Percentiles rank a stretch among this genome's conserved stretches.
phyloP scores from a whole-genome alignment of 2,113 vertebrate species.

The Lethenteron camtschaticum region DNA sequence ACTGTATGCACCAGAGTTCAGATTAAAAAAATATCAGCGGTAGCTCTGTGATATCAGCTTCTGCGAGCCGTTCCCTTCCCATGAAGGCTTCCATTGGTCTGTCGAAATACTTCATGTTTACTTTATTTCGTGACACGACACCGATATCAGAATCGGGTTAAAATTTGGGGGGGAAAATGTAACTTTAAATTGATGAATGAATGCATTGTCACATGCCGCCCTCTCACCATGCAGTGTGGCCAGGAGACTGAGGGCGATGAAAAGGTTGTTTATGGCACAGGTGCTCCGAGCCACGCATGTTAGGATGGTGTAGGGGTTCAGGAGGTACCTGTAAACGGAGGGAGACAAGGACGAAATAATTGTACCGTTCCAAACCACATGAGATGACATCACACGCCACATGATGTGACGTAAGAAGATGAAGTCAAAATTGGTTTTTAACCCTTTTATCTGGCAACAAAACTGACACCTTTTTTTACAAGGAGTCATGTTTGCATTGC shows the following conservation, averaged over 20 bases:
- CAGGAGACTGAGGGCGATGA: conserved; percentile 70
- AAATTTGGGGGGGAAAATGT: conserved; percentile 12
- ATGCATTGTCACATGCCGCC: no score
- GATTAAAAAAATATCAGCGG: no score
- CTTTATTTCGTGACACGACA: no score
- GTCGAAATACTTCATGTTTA: no score
- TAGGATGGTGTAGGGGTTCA: conserved; percentile 82
- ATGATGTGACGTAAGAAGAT: not conserved
- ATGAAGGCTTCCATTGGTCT: no score
- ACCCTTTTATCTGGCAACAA: no score
- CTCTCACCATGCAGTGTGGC: conserved; percentile 64
- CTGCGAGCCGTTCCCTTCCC: no score
- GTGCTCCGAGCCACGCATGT: conserved; percentile 95
- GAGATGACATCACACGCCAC: not conserved
- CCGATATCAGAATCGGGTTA: no score
- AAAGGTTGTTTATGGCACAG: conserved; percentile 66
- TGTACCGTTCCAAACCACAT: not conserved
- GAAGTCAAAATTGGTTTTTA: not conserved
- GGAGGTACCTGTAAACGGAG: conserved; percentile 46
- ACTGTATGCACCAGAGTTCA: no score
- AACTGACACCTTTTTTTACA: no score
- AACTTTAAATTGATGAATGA: not conserved
- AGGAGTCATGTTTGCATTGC: no score
- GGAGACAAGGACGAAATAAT: not conserved
- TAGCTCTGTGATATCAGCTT: no score